Percentiles rank a stretch among this genome's conserved stretches.
Conservation (phyloP, 2,888 invertebrate genomes). For the Epistrophe grossulariae region DNA sequence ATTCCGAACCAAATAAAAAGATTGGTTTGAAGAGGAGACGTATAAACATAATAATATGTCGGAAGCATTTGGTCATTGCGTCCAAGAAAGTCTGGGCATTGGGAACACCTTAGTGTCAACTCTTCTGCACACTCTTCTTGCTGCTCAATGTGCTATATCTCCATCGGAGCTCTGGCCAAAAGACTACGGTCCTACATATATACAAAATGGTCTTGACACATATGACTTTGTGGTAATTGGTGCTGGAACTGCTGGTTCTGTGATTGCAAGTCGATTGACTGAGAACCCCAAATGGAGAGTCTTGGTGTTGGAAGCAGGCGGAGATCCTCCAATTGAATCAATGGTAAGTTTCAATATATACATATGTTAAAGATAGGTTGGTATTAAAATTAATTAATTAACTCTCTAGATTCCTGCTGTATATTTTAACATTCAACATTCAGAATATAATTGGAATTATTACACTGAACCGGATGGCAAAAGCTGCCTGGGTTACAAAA, state of each 20-base stretch:
- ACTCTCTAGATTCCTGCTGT: slow-evolving; percentile 78
- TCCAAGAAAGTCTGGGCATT: slow-evolving; percentile 78
- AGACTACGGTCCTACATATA: slow-evolving; percentile 81
- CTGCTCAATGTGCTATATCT: slow-evolving; percentile 86
- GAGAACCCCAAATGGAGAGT: slow-evolving; percentile 78
- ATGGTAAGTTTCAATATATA: slow-evolving; percentile 58
- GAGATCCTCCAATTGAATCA: slow-evolving; percentile 78
- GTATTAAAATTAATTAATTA: too few relatives aligned
- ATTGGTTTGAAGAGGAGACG: too few relatives aligned
- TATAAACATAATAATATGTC: not conserved
- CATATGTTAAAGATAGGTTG: too few relatives aligned
- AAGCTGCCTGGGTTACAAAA: slow-evolving; percentile 79
- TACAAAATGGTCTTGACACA: slow-evolving; percentile 80
- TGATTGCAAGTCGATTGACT: slow-evolving; percentile 78
- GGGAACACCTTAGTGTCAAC: slow-evolving; percentile 84
- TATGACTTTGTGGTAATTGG: slow-evolving; percentile 84
- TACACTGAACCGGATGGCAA: slow-evolving; percentile 77
- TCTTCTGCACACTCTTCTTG: slow-evolving; percentile 86
- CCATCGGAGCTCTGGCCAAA: slow-evolving; percentile 85
- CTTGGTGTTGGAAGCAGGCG: slow-evolving; percentile 78
- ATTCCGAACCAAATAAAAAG: too few relatives aligned
- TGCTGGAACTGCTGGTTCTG: slow-evolving; percentile 84
- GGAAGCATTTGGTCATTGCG: slow-evolving; percentile 70
- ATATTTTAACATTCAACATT: slow-evolving; percentile 77
- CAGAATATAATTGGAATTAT: slow-evolving; percentile 79